Evolutionary conservation across 2,888 invertebrate species (phyloP).

Genomic region (Drosophila cracens): DNA sequence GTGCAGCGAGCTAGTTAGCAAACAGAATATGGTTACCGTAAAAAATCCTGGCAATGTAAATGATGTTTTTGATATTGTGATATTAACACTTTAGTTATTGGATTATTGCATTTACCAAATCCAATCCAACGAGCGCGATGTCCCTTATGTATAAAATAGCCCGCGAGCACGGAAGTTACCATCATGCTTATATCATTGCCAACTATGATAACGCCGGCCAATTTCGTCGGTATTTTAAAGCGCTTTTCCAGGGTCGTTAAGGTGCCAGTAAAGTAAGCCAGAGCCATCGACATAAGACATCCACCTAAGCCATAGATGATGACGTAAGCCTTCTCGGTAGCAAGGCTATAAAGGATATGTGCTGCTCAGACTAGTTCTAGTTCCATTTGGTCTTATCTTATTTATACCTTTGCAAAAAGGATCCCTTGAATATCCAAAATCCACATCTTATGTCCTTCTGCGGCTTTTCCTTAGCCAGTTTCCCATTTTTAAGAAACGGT

Average conservation of each 20-base stretch:
- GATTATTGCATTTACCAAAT: conserved; percentile 79
- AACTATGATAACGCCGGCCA: conserved; percentile 89
- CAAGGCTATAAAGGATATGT: conserved; percentile 68
- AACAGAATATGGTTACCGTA: conserved; percentile 88
- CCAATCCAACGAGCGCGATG: conserved; percentile 91
- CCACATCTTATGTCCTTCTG: conserved; percentile 86
- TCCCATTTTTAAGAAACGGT: conserved; percentile 29
- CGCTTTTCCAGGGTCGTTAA: conserved; percentile 90
- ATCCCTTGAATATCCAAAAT: conserved; percentile 87
- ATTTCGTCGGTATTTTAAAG: conserved; percentile 89
- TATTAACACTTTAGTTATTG: background rate
- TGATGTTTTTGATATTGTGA: background rate
- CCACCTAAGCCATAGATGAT: conserved; percentile 88
- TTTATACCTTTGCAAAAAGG: conserved; percentile 86
- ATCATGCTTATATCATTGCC: conserved; percentile 91
- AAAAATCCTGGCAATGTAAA: conserved; percentile 84
- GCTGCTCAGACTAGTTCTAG: background rate
- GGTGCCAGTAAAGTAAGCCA: conserved; percentile 89
- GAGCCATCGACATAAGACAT: conserved; percentile 88
- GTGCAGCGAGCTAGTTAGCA: conserved; percentile 88
- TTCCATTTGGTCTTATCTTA: background rate
- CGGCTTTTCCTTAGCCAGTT: conserved; percentile 16
- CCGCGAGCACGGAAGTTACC: conserved; percentile 88
- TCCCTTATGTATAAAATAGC: conserved; percentile 89
- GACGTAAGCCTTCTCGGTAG: conserved; percentile 85